Conservation (phyloP, 1,140 invertebrate genomes). For the Saccostrea echinata region DNA sequence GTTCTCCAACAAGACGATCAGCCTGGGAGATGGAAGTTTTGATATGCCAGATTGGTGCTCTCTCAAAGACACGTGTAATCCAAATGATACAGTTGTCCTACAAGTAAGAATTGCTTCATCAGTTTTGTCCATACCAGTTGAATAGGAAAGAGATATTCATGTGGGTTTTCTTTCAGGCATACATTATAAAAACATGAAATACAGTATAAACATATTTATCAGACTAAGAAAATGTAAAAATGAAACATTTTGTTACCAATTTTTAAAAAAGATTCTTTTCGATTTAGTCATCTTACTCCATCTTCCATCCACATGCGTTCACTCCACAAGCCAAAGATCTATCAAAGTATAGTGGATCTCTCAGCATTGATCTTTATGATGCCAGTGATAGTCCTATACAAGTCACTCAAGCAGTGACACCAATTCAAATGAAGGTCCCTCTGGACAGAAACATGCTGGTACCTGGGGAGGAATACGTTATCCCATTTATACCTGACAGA, state of each 20-base stretch:
- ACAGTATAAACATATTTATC: no score
- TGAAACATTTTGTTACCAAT: no score
- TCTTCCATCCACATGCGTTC: constrained; percentile 13
- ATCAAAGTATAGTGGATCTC: constrained; percentile 42
- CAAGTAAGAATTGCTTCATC: constrained; percentile 35
- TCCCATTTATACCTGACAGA: constrained; percentile 54
- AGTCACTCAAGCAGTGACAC: constrained; percentile 52
- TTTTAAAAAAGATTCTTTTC: background rate
- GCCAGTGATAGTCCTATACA: constrained; percentile 40
- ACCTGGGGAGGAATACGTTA: constrained; percentile 29
- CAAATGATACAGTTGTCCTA: constrained; percentile 47
- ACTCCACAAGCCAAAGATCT: constrained; percentile 42
- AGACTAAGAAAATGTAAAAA: no score
- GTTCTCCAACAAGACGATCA: constrained; percentile 43
- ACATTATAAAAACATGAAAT: no score
- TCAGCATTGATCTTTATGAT: constrained; percentile 57
- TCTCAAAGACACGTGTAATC: constrained; percentile 41
- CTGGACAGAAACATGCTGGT: constrained; percentile 53
- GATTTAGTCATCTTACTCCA: constrained; percentile 35
- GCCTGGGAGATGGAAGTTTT: constrained; percentile 48
- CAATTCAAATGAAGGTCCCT: constrained; percentile 65
- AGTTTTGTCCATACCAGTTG: no score
- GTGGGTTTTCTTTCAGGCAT: background rate
- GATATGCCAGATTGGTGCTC: constrained; percentile 55
- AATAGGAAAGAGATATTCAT: background rate